Conservation (phyloP, 1,140 invertebrate species). For the Drosophila yakuba region DNA sequence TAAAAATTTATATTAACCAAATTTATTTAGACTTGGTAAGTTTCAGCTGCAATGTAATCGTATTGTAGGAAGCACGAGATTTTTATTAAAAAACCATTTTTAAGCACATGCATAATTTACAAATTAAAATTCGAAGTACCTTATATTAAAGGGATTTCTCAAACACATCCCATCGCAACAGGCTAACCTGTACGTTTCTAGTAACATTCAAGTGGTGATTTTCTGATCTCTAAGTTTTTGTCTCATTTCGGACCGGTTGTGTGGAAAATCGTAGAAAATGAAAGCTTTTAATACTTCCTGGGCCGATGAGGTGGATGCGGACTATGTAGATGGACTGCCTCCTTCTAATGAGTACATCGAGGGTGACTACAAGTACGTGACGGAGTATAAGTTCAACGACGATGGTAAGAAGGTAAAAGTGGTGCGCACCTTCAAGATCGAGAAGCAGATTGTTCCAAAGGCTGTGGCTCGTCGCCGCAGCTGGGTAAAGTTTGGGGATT, state of each 20-base stretch:
- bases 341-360: slow-evolving; percentile 92
- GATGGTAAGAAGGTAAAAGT: slow-evolving; percentile 95
- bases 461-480: slow-evolving; percentile 95
- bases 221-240: too few species aligned
- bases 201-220: neutral
- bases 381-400: slow-evolving; percentile 96
- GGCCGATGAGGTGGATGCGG: slow-evolving; percentile 96
- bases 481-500: slow-evolving; percentile 98
- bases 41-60: too few species aligned
- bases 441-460: slow-evolving; percentile 95
- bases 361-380: slow-evolving; percentile 95
- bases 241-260: neutral
- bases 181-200: neutral
- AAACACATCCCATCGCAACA: neutral
- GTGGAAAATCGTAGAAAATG: slow-evolving; percentile 19
- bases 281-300: slow-evolving; percentile 93
- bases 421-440: slow-evolving; percentile 95
- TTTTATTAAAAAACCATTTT: too few species aligned
- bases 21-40: too few species aligned
- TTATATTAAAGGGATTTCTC: neutral
- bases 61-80: too few species aligned
- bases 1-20: too few species aligned
- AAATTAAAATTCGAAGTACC: too few species aligned
- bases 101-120: too few species aligned
- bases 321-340: slow-evolving; percentile 91